Conservation (phyloP, 2,888 invertebrate species). For the Hemaris fuciformis region DNA sequence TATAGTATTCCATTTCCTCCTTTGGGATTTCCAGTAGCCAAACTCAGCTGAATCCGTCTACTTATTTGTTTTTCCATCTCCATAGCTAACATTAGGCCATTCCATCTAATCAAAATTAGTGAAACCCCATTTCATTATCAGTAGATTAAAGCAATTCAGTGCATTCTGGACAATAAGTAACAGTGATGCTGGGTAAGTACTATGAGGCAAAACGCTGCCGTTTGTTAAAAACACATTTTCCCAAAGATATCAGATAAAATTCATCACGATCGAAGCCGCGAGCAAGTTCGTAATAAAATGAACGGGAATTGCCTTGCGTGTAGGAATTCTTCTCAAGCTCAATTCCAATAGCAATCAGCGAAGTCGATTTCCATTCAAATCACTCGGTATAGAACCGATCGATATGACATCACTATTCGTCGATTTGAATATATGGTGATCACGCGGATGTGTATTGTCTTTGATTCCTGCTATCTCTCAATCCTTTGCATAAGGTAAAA, state of each 20-base stretch:
- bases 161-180: too few relatives aligned
- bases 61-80: too few relatives aligned
- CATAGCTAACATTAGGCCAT: too few relatives aligned
- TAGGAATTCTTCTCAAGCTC: background rate
- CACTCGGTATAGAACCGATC: background rate
- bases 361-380: constrained; percentile 1
- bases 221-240: background rate
- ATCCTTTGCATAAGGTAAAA: too few relatives aligned
- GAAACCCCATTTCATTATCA: too few relatives aligned
- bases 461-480: background rate
- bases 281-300: background rate
- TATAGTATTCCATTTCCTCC: background rate
- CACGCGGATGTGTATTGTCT: background rate
- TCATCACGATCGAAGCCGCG: background rate
- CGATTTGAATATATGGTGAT: background rate
- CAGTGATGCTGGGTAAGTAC: too few relatives aligned
- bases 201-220: background rate
- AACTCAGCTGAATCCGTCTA: too few relatives aligned
- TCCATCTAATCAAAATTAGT: too few relatives aligned
- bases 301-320: background rate
- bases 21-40: too few relatives aligned
- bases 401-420: background rate
- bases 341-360: background rate
- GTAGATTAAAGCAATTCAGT: too few relatives aligned
- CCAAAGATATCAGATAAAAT: background rate